Conservation (phyloP, 1,140 invertebrate species). For the Lordiphosa mommai region DNA sequence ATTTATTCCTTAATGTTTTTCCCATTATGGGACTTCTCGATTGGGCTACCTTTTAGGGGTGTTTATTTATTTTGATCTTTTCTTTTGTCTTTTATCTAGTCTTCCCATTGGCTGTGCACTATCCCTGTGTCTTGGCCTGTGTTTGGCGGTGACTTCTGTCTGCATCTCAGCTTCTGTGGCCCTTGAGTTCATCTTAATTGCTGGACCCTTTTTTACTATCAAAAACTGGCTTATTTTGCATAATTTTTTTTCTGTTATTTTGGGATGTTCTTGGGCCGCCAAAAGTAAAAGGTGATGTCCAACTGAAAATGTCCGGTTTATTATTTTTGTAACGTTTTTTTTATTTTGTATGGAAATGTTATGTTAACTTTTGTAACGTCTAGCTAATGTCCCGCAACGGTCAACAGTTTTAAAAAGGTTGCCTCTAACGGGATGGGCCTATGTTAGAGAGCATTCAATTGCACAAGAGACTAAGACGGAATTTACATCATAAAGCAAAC, state of each 20-base stretch:
- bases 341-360: neutral
- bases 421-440: no score
- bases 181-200: constrained; percentile 53
- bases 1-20: neutral
- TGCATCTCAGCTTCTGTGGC: constrained; percentile 35
- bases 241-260: constrained; percentile 20
- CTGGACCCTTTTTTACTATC: constrained; percentile 15
- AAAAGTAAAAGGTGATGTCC: constrained; percentile 24
- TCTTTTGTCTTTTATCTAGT: constrained; percentile 12
- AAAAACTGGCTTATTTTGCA: constrained; percentile 49
- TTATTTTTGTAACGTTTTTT: constrained; percentile 39
- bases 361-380: no score
- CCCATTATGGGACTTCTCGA: constrained; percentile 1
- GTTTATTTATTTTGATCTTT: neutral
- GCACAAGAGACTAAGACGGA: no score
- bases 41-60: constrained; percentile 19
- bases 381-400: no score
- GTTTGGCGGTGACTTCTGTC: constrained; percentile 56
- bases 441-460: no score
- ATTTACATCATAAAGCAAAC: no score
- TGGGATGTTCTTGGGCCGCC: constrained; percentile 7
- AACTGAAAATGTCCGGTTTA: constrained; percentile 22
- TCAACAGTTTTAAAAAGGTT: no score
- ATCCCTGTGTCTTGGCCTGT: constrained; percentile 12
- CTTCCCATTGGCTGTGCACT: constrained; percentile 27